phyloP scores from a whole-genome alignment of 2,113 vertebrate species.

The Pogonocichla stellata region DNA sequence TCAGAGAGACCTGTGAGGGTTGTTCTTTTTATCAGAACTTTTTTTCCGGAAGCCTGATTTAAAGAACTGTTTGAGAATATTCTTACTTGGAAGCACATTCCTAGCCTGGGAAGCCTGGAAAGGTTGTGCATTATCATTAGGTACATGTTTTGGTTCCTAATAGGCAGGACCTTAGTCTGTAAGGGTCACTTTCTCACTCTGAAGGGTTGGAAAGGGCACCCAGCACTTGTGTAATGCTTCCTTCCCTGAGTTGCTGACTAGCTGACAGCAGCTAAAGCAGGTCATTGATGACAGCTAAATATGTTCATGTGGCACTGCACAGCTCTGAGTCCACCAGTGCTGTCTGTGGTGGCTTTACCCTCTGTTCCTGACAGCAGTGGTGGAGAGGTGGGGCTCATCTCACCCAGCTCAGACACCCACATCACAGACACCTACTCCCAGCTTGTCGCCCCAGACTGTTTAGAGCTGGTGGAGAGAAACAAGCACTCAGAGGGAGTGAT shows the following conservation, averaged over 20 bases:
- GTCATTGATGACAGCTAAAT: neutral
- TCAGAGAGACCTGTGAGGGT: neutral
- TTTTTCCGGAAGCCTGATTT: neutral
- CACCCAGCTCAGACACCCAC: conserved; percentile 26
- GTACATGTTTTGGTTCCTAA: neutral
- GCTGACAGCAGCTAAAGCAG: neutral
- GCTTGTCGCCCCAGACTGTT: conserved; percentile 28
- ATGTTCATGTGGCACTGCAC: neutral
- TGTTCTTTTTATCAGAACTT: neutral
- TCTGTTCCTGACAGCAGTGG: neutral
- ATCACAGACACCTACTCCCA: conserved; percentile 20
- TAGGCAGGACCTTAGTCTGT: neutral
- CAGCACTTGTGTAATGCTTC: neutral
- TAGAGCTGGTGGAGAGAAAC: conserved; percentile 38
- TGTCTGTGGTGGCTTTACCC: neutral
- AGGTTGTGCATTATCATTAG: neutral
- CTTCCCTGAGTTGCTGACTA: neutral
- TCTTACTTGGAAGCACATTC: neutral
- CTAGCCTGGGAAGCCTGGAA: neutral
- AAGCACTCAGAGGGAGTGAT: conserved; percentile 38
- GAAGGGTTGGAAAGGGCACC: neutral
- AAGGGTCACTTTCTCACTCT: neutral
- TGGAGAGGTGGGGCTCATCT: neutral
- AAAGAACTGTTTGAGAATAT: neutral
- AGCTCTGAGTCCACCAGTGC: neutral